Conservation (phyloP, 2,797 vertebrate genomes). For the Geotrypetes seraphini region DNA sequence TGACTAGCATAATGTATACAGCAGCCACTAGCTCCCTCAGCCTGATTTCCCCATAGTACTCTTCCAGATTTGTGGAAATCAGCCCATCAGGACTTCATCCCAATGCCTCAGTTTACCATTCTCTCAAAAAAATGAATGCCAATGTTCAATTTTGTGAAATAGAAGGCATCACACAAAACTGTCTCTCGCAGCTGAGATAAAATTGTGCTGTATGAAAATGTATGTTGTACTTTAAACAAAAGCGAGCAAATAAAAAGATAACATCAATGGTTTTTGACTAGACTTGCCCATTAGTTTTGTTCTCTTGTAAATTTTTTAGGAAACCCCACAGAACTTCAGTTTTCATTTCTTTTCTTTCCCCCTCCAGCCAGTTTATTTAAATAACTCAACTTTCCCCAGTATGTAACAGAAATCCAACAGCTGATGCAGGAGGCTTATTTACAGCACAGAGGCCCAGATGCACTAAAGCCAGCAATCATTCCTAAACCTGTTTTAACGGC, state of each 20-base stretch:
- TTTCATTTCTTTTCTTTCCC: slow-evolving; percentile 62
- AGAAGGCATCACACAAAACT: slow-evolving; percentile 61
- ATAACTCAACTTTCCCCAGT: no score
- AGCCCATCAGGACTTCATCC: slow-evolving; percentile 92
- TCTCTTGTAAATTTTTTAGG: slow-evolving; percentile 66
- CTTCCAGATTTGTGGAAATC: slow-evolving; percentile 98
- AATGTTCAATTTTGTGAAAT: slow-evolving; percentile 47
- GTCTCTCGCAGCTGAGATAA: slow-evolving; percentile 78
- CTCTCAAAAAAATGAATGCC: slow-evolving; percentile 89
- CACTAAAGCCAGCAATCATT: no score
- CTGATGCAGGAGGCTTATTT: no score
- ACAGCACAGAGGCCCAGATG: no score
- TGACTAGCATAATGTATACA: slow-evolving; percentile 95
- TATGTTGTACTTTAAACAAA: slow-evolving; percentile 84
- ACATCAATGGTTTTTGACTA: slow-evolving; percentile 65
- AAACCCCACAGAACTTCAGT: slow-evolving; percentile 86
- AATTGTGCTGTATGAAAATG: slow-evolving; percentile 89
- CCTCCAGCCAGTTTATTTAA: no score
- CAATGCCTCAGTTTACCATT: slow-evolving; percentile 97
- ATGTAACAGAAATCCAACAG: no score
- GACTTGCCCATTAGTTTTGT: slow-evolving; percentile 63
- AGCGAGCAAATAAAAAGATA: slow-evolving; percentile 52
- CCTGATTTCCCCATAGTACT: slow-evolving; percentile 89
- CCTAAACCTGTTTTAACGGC: no score
- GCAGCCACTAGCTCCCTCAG: slow-evolving; percentile 88